phyloP scores from a whole-genome alignment of 1,140 invertebrate genomes.

The Ooceraea biroi region DNA sequence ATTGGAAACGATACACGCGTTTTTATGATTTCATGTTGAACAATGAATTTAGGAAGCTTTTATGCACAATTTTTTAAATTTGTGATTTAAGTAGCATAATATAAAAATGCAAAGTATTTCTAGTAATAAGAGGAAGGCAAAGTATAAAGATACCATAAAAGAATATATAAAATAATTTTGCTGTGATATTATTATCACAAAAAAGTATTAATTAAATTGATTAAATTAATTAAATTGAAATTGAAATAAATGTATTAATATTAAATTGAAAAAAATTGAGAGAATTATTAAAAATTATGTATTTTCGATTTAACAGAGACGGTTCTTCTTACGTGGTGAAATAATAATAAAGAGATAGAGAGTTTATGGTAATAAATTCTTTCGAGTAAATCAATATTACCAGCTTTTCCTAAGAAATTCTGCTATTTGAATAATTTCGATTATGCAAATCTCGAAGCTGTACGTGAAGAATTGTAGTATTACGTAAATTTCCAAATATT shows the following conservation, averaged over 20 bases:
- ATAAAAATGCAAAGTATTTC: slow-evolving; percentile 14
- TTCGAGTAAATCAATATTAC: background rate
- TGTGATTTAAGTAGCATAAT: background rate
- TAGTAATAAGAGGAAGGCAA: background rate
- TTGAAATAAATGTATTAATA: too few relatives aligned
- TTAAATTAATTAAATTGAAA: too few relatives aligned
- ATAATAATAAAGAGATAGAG: background rate
- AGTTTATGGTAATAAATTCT: background rate
- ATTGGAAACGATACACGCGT: background rate
- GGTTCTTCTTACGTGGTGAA: background rate
- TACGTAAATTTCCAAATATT: background rate
- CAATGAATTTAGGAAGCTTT: background rate
- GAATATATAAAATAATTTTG: background rate
- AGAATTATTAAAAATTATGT: background rate
- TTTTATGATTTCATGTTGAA: background rate
- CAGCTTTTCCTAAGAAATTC: background rate
- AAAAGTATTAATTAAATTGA: too few relatives aligned
- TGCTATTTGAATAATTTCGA: background rate
- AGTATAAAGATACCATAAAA: background rate
- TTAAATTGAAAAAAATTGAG: background rate
- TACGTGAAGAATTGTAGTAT: background rate
- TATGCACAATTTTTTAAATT: background rate
- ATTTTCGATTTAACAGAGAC: background rate
- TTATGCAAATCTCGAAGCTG: slow-evolving; percentile 1
- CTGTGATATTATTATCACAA: background rate